phyloP scores from a whole-genome alignment of 2,888 invertebrate species.

The Antitype chi region DNA sequence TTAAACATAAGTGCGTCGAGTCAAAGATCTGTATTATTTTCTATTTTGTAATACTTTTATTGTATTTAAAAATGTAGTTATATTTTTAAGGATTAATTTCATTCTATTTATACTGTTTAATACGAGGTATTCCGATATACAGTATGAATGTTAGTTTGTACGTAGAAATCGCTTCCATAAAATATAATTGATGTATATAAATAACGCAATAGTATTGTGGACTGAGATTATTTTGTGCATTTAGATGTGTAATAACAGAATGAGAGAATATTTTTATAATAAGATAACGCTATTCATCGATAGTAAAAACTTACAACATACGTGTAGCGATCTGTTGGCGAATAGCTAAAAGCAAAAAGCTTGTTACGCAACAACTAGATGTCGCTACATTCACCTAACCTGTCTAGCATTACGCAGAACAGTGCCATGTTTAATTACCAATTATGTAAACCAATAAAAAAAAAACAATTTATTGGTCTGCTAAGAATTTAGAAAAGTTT shows the following conservation, averaged over 20 bases:
- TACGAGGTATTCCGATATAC: conserved; percentile 89
- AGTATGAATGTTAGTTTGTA: conserved; percentile 84
- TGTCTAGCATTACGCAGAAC: conserved; percentile 67
- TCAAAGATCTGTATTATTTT: conserved; percentile 91
- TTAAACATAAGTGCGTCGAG: conserved; percentile 88
- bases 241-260: conserved; percentile 78
- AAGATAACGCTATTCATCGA: conserved; percentile 59
- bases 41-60: conserved; percentile 90
- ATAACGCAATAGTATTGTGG: conserved; percentile 85
- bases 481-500: conserved; percentile 49
- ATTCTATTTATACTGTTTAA: conserved; percentile 87
- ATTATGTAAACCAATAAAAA: conserved; percentile 53
- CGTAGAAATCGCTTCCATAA: conserved; percentile 84
- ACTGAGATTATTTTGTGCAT: conserved; percentile 89
- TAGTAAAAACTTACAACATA: conserved; percentile 46
- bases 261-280: conserved; percentile 71
- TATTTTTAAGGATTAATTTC: conserved; percentile 80
- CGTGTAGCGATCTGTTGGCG: conserved; percentile 74
- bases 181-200: conserved; percentile 79
- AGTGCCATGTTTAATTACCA: conserved; percentile 74
- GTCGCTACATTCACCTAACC: conserved; percentile 57
- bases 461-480: conserved; percentile 47
- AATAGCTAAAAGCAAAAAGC: conserved; percentile 62
- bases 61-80: conserved; percentile 84
- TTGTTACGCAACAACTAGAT: conserved; percentile 57